Conservation (phyloP, 2,113 vertebrate genomes). For the Todiramphus chloris region DNA sequence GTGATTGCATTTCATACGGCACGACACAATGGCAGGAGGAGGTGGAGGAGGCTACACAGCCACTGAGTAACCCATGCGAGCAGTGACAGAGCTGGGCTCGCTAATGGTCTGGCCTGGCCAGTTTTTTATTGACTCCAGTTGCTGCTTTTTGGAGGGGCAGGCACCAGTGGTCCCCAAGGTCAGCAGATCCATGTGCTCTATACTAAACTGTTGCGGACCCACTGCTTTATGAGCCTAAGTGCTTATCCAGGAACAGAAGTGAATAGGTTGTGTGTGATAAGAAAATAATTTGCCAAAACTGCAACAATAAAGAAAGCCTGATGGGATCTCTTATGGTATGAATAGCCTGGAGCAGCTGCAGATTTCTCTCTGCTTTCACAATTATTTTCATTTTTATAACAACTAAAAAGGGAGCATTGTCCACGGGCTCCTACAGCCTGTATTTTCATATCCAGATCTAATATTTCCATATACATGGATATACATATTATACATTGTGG, state of each 20-base stretch:
- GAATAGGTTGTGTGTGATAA: conserved; percentile 86
- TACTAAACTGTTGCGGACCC: conserved; percentile 82
- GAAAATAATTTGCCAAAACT: conserved; percentile 89
- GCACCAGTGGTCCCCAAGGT: conserved; percentile 71
- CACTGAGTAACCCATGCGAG: conserved; percentile 3
- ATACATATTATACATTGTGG: conserved; percentile 32
- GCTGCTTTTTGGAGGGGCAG: conserved; percentile 74
- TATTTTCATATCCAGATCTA: conserved; percentile 65
- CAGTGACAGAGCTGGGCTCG: conserved; percentile 28
- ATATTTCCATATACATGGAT: conserved; percentile 41
- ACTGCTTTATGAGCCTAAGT: conserved; percentile 82
- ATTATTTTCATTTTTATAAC: conserved; percentile 86
- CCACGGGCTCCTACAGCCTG: conserved; percentile 68
- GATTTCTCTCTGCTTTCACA: conserved; percentile 82
- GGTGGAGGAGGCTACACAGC: not conserved
- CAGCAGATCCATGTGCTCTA: conserved; percentile 74
- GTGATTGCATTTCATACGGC: not conserved
- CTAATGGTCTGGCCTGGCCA: conserved; percentile 63
- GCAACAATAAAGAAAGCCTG: conserved; percentile 84
- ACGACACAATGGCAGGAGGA: not conserved
- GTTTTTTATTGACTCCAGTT: conserved; percentile 82
- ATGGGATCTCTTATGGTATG: conserved; percentile 83
- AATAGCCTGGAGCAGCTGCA: conserved; percentile 84
- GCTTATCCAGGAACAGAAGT: conserved; percentile 85
- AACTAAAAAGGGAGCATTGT: conserved; percentile 79